Conservation (phyloP, 2,797 vertebrate genomes). For the Tinamus major region DNA sequence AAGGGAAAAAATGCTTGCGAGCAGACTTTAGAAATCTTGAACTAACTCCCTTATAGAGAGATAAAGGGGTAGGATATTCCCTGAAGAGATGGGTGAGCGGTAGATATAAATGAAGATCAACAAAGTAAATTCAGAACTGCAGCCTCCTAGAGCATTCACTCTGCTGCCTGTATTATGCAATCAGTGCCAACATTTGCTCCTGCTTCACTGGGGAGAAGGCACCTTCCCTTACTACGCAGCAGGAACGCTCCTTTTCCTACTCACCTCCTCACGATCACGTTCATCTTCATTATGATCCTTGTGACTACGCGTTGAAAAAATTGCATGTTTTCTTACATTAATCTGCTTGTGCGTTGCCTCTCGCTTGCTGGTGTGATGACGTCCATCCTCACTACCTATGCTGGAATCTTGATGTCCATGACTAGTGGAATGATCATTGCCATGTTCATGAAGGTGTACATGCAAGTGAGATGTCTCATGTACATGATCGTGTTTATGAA, state of each 20-base stretch:
- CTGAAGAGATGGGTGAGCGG: neutral
- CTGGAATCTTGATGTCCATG: conserved; percentile 70
- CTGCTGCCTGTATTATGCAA: too few relatives aligned
- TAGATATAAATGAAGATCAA: neutral
- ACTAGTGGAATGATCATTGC: conserved; percentile 38
- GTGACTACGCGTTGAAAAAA: conserved; percentile 37
- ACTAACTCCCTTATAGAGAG: neutral
- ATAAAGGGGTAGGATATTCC: neutral
- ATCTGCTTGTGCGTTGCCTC: conserved; percentile 80
- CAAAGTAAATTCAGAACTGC: neutral
- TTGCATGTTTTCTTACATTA: conserved; percentile 68
- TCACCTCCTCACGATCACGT: conserved; percentile 89
- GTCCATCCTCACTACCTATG: conserved; percentile 61
- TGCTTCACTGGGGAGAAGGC: neutral
- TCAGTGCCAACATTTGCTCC: fast-evolving
- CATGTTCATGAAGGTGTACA: conserved; percentile 57
- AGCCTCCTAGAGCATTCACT: neutral
- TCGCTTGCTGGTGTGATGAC: conserved; percentile 82
- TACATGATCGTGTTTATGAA: conserved; percentile 74
- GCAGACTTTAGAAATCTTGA: neutral
- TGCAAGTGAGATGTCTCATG: conserved; percentile 44
- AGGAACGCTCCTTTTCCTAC: neutral
- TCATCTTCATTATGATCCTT: conserved; percentile 71
- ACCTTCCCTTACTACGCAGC: fast-evolving
- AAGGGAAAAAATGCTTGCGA: neutral